These are phyloP conservation scores for Semnornis frantzii DNA, from an alignment of 2,113 vertebrate species.

Conservation along the genomic window DNA sequence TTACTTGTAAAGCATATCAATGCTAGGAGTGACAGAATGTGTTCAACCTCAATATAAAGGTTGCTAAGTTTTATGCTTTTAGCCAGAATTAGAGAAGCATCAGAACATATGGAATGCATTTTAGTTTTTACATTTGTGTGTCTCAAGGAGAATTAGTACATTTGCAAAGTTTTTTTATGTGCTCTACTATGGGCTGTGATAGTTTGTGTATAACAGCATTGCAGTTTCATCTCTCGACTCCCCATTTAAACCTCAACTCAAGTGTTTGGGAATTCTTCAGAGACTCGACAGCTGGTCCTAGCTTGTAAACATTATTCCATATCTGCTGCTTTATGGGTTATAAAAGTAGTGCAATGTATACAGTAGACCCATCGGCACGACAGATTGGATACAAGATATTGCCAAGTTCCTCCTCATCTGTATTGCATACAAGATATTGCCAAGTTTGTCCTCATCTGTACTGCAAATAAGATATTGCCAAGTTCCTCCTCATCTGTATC, in stretches of 20 bases:
- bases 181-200: neutral
- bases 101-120: conserved; percentile 80
- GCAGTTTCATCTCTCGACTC: neutral
- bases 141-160: conserved; percentile 76
- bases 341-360: conserved; percentile 63
- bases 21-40: conserved; percentile 75
- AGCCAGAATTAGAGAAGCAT: conserved; percentile 73
- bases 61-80: conserved; percentile 79
- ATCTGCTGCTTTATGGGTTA: conserved; percentile 66
- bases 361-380: conserved; percentile 47
- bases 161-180: conserved; percentile 66
- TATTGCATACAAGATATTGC: no score
- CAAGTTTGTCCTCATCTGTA: neutral
- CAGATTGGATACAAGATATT: conserved; percentile 57
- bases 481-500: conserved; percentile 36
- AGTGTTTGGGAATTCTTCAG: conserved; percentile 57
- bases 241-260: conserved; percentile 57
- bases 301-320: conserved; percentile 61
- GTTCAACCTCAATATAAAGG: conserved; percentile 82
- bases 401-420: conserved; percentile 22
- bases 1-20: conserved; percentile 78
- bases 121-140: conserved; percentile 66
- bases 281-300: conserved; percentile 69
- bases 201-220: neutral
- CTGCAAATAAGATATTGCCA: conserved; percentile 59